These are phyloP conservation scores for Limnothrissa miodon DNA, from an alignment of 2,113 vertebrate species.

Conservation along the genomic window DNA sequence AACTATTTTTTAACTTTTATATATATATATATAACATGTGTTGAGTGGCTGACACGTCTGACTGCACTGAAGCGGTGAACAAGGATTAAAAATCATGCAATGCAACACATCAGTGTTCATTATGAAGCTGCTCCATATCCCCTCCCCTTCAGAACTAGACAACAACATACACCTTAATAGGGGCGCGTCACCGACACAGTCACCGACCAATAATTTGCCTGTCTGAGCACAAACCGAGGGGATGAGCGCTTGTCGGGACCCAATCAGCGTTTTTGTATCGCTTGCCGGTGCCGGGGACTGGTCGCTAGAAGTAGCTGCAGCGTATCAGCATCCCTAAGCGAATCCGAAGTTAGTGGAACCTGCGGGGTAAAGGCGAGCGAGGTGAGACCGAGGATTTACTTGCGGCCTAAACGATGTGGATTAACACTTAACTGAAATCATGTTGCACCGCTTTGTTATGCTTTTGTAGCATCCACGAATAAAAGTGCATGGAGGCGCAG, in stretches of 20 bases:
- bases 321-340: constrained; percentile 50
- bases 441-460: background rate
- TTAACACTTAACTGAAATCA: constrained; percentile 13
- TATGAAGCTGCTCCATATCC: constrained; percentile 42
- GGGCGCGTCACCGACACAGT: constrained; percentile 48
- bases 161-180: constrained; percentile 51
- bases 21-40: background rate
- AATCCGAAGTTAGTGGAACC: constrained; percentile 56
- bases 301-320: constrained; percentile 53
- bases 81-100: constrained; percentile 25
- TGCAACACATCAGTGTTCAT: constrained; percentile 47
- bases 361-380: constrained; percentile 55
- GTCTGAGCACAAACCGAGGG: constrained; percentile 37
- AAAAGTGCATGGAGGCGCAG: background rate
- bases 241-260: constrained; percentile 45
- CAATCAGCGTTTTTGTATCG: constrained; percentile 57
- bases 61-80: background rate
- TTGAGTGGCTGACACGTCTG: background rate
- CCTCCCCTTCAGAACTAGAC: constrained; percentile 50
- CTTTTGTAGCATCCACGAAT: background rate
- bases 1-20: background rate
- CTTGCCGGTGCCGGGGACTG: constrained; percentile 56
- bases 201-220: constrained; percentile 49
- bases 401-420: constrained; percentile 43
- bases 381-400: constrained; percentile 57